phyloP scores from a whole-genome alignment of 2,888 invertebrate genomes.

The Hypsopygia costalis region DNA sequence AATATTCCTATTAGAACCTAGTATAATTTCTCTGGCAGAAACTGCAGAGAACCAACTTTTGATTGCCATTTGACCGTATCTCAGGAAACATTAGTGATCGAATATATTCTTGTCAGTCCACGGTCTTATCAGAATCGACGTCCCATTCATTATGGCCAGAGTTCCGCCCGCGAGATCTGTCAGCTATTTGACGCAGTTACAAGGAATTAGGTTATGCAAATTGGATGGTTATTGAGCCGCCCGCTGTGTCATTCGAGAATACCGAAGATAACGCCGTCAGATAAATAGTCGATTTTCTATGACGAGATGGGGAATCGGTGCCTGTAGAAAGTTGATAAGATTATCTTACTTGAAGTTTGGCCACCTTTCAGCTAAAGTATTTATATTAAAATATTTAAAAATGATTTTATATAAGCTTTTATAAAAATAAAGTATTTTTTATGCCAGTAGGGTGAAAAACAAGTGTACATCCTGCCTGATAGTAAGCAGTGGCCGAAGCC shows the following conservation, averaged over 20 bases:
- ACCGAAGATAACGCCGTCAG: conserved; percentile 39
- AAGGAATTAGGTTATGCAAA: conserved; percentile 66
- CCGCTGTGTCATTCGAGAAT: conserved; percentile 43
- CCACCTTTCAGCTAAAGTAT: neutral
- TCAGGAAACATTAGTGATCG: conserved; percentile 3
- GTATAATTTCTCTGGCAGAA: too few species aligned
- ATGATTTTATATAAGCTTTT: too few species aligned
- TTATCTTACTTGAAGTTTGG: neutral
- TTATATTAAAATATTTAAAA: too few species aligned
- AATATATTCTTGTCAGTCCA: conserved; percentile 45
- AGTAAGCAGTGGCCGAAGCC: too few species aligned
- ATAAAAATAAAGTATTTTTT: too few species aligned
- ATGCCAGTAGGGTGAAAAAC: too few species aligned
- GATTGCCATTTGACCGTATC: neutral
- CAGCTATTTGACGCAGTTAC: conserved; percentile 57
- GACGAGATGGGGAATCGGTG: neutral
- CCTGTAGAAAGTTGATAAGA: neutral
- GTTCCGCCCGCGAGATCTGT: conserved; percentile 45
- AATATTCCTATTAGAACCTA: too few species aligned
- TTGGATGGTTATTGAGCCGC: conserved; percentile 53
- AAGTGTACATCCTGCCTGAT: too few species aligned
- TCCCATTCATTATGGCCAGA: conserved; percentile 46
- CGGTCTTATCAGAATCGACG: conserved; percentile 42
- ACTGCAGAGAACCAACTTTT: neutral
- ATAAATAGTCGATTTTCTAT: conserved; percentile 24